Evolutionary conservation across 2,113 vertebrate genomes (phyloP).

Genomic region (Pelodiscus sinensis): DNA sequence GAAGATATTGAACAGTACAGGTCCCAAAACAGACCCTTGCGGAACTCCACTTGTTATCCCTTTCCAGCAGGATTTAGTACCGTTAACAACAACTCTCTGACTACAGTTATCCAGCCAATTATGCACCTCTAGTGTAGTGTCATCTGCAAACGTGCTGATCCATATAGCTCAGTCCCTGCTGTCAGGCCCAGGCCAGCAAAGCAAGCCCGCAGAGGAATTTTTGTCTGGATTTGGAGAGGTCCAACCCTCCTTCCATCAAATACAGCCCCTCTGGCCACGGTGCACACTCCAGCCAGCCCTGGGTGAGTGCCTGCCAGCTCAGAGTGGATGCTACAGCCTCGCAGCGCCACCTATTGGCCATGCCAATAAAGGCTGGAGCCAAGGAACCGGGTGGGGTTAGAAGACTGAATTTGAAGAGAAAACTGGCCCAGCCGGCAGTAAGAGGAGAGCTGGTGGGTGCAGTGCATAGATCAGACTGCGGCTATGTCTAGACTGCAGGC

Average conservation of each 20-base stretch:
- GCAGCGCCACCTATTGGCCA: not conserved
- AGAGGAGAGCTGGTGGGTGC: too few species aligned
- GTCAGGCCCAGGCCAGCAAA: not conserved
- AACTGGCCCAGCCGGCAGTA: not conserved
- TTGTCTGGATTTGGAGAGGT: not conserved
- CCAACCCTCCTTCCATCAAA: not conserved
- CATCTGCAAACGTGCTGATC: too few species aligned
- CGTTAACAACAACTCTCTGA: too few species aligned
- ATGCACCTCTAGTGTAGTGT: too few species aligned
- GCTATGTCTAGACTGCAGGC: too few species aligned
- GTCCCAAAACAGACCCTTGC: too few species aligned
- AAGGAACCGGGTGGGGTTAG: not conserved
- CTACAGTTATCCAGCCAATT: too few species aligned
- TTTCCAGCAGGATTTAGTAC: too few species aligned
- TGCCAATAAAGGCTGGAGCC: not conserved
- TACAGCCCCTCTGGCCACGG: not conserved
- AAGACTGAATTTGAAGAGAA: not conserved
- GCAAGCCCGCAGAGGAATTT: not conserved
- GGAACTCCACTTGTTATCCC: too few species aligned
- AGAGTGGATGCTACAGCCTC: not conserved
- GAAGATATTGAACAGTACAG: too few species aligned
- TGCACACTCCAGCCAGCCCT: not conserved
- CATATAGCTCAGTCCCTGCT: not conserved
- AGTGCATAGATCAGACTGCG: too few species aligned
- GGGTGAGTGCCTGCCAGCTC: not conserved